phyloP scores from a whole-genome alignment of 2,113 vertebrate genomes.

The Lepus americanus region DNA sequence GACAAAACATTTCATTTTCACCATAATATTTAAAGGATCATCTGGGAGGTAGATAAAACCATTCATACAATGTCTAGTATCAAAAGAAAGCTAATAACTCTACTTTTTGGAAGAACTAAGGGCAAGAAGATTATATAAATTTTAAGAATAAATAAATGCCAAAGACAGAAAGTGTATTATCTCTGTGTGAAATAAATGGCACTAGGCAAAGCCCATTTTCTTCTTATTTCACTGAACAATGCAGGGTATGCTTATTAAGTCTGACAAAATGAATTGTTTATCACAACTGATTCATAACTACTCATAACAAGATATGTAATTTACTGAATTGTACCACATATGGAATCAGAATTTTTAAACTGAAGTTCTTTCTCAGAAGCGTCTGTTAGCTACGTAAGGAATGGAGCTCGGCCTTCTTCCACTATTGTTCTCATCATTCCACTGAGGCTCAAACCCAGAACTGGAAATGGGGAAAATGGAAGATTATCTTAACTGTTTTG shows the following conservation, averaged over 20 bases:
- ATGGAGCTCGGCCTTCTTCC: not conserved
- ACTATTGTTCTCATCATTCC: not conserved
- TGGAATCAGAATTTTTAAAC: not conserved
- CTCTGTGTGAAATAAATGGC: constrained; percentile 40
- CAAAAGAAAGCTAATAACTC: not conserved
- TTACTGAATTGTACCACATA: not conserved
- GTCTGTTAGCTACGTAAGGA: not conserved
- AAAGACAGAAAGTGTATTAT: not conserved
- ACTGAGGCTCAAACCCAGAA: not conserved
- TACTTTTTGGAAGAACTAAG: constrained; percentile 33
- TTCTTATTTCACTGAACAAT: constrained; percentile 10
- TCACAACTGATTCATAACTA: not conserved
- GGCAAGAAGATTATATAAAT: not conserved
- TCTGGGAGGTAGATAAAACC: not conserved
- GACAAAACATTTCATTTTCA: constrained; percentile 52
- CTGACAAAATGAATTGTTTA: not conserved
- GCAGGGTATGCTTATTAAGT: not conserved
- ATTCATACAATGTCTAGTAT: not conserved
- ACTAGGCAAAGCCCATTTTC: not conserved
- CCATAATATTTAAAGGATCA: not conserved
- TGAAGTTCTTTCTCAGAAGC: not conserved
- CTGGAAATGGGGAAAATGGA: too few relatives aligned
- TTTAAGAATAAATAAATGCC: constrained; percentile 45
- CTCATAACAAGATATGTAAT: not conserved
- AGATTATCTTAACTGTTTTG: too few relatives aligned